Conservation (phyloP, 2,888 invertebrate genomes). For the Anthoptus insignis region DNA sequence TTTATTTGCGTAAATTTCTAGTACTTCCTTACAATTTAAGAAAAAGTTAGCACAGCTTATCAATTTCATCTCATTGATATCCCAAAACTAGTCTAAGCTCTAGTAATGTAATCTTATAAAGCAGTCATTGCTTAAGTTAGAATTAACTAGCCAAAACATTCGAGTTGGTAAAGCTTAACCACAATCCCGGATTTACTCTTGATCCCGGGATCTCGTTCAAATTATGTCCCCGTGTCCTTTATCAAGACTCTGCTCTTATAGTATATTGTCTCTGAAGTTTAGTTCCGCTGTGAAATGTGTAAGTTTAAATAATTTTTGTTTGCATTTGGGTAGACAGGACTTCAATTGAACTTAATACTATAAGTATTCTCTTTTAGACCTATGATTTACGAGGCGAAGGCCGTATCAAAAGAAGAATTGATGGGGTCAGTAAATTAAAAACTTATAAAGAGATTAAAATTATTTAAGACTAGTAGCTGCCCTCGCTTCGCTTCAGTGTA, state of each 20-base stretch:
- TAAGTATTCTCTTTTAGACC: too few species aligned
- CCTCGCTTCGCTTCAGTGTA: too few species aligned
- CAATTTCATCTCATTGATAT: too few species aligned
- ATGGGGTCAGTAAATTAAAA: too few species aligned
- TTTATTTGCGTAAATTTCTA: too few species aligned
- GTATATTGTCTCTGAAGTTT: conserved; percentile 18
- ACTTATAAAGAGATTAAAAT: too few species aligned
- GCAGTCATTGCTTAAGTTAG: conserved; percentile 6
- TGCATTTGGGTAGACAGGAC: background rate
- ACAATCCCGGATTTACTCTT: conserved; percentile 28
- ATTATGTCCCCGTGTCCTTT: conserved; percentile 36
- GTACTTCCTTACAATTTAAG: too few species aligned
- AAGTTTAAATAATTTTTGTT: background rate
- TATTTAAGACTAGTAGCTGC: too few species aligned
- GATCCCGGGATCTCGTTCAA: conserved; percentile 30
- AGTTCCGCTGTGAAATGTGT: conserved; percentile 4
- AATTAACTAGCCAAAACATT: conserved; percentile 10
- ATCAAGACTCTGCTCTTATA: conserved; percentile 27
- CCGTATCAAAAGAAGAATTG: too few species aligned
- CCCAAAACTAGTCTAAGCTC: too few species aligned
- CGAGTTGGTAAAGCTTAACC: conserved; percentile 28
- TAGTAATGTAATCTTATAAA: conserved; percentile 6
- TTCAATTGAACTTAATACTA: background rate
- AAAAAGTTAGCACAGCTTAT: too few species aligned
- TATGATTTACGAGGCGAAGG: too few species aligned